Base-by-base conservation (phyloP, 2,797 vertebrate genomes). In the Champsocephalus esox region DNA sequence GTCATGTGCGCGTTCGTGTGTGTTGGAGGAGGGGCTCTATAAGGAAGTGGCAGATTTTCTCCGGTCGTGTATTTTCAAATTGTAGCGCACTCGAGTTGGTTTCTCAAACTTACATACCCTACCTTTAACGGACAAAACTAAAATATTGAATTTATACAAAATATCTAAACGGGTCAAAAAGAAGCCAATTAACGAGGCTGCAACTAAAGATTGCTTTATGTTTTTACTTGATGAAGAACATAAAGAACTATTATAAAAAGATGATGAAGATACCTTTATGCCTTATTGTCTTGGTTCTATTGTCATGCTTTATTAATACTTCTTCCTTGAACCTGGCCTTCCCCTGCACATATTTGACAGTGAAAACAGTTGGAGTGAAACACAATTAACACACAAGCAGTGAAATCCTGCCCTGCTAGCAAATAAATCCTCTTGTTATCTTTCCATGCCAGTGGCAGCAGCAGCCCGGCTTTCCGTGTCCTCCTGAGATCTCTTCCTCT, bases 361-460 rank as follows among this genome's bases (percentile, higher is more conserved):
- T 38, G 28, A 54, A 67, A 75, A 71, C 19, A 58, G 58, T 65
- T 75, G 56, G 44, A 74, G 78, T 43, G 0, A 12, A 12, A 65
- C 28, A 28, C 78, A 81, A 88, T 75, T 45, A 81, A 82, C 73
- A 84, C 51, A 66, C 72, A 52, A 44, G 67, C 74, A 52, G 67
- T 77, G 62, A 88, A 89, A 83, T 83, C 69, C 81, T 70, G 72
- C 70, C 65, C 69, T 55, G 34, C 73, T 44, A 78, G 90, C 83
- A 85, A 89, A 88, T 83, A 90, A 88, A 91, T 91, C 82, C 80
- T 86, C 79, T 75, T 81, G 81, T 92, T 91, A 91, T 93, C 92
- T 92, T 46, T 60, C 74, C 55, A 57, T 7, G 77, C 88, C 87
- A 87, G 85, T 41, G 51, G 79, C 83, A 83, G 80, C 77, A 75